Conservation (phyloP, 2,113 vertebrate genomes). For the Castor canadensis region DNA sequence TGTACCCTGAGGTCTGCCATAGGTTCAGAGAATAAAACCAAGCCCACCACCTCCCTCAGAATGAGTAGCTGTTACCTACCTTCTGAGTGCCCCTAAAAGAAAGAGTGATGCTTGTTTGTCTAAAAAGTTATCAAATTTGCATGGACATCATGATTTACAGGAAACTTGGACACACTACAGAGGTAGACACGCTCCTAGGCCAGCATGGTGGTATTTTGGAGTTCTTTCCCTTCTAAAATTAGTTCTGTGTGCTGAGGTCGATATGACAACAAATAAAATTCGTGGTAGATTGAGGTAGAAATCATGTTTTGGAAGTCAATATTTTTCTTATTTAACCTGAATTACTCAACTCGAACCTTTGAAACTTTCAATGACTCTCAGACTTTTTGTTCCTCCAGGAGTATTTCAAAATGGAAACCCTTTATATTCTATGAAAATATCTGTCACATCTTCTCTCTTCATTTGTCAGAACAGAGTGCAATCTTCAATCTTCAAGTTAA, state of each 20-base stretch:
- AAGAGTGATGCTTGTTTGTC: neutral
- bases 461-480: neutral
- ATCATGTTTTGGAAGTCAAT: neutral
- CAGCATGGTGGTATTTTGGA: neutral
- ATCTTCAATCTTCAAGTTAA: neutral
- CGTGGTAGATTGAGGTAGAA: neutral
- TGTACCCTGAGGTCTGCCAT: rapidly evolving
- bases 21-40: neutral
- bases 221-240: neutral
- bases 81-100: neutral
- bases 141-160: neutral
- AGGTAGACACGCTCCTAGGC: no score
- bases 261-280: neutral
- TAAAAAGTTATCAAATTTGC: neutral
- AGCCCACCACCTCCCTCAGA: neutral
- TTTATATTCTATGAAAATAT: conserved; percentile 53
- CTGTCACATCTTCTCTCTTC: conserved; percentile 39
- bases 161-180: neutral
- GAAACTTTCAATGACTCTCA: neutral
- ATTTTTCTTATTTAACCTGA: neutral
- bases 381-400: conserved; percentile 10
- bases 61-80: neutral
- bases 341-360: neutral
- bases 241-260: neutral
- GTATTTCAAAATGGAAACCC: conserved; percentile 57